Evolutionary conservation across 37 sponge, comb jelly and placozoan species (phyloP).

Genomic region (Cladorhizidae sp.): DNA sequence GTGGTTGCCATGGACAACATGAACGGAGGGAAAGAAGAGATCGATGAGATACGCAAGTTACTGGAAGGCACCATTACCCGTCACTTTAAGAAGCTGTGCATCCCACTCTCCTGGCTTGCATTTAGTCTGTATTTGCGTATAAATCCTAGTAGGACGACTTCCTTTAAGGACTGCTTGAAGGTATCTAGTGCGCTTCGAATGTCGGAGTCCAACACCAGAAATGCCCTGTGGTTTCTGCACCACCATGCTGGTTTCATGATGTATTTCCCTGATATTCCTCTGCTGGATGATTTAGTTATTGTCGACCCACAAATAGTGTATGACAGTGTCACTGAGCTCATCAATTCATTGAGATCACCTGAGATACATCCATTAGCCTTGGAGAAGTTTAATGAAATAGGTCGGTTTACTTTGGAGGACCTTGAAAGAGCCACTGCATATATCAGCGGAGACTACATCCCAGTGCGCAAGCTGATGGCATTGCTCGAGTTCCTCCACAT

Average conservation of each 20-base stretch:
- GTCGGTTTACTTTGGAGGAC: too few relatives aligned
- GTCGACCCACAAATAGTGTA: conserved; percentile 14
- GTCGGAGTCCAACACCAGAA: background rate
- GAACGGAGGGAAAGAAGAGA: too few relatives aligned
- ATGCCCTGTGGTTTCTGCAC: conserved; percentile 20
- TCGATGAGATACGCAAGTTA: too few relatives aligned
- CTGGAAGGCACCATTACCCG: too few relatives aligned
- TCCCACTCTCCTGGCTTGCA: conserved; percentile 9
- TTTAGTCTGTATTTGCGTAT: conserved; percentile 16
- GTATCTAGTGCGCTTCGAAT: background rate
- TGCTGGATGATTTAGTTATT: conserved; percentile 5
- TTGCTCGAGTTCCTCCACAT: background rate
- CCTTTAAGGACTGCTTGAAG: background rate
- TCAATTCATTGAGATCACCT: background rate
- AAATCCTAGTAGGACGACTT: background rate
- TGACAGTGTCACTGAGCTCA: conserved; percentile 10
- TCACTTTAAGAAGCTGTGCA: background rate
- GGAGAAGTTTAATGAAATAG: too few relatives aligned
- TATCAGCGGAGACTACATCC: background rate
- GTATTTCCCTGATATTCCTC: conserved; percentile 9
- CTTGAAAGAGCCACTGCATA: background rate
- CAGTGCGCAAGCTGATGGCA: background rate
- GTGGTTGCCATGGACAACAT: too few relatives aligned
- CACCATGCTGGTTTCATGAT: conserved; percentile 14
- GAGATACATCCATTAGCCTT: background rate